A percentile compares a stretch with the other conserved stretches of the same genome.
Evolutionary conservation across 1,140 invertebrate genomes (phyloP).

Genomic region (Melipona quadrifasciata): DNA sequence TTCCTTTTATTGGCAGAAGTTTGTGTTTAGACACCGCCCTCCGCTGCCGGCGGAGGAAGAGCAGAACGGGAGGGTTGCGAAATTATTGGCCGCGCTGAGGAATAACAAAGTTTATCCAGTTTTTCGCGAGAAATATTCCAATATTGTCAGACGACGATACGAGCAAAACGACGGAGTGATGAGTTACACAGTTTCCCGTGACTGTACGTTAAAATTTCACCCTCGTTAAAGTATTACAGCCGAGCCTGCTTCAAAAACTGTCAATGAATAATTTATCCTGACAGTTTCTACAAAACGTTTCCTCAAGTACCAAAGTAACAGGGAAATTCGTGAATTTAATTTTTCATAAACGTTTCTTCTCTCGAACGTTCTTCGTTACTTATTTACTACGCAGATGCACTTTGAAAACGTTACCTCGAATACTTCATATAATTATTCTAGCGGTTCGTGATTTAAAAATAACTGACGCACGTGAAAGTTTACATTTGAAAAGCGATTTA

Average conservation of each 20-base stretch:
- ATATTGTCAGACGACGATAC: background rate
- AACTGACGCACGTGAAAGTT: no score
- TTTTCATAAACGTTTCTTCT: background rate
- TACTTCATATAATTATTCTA: background rate
- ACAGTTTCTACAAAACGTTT: background rate
- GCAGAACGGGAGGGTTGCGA: background rate
- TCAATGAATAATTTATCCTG: background rate
- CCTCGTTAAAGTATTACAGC: background rate
- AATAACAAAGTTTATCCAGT: background rate
- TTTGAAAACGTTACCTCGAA: background rate
- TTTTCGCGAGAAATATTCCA: background rate
- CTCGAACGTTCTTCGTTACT: background rate
- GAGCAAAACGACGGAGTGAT: background rate
- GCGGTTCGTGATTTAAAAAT: no score
- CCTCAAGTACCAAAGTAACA: background rate
- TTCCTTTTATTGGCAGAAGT: slow-evolving; percentile 4
- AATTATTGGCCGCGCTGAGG: background rate
- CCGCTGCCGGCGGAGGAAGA: no score
- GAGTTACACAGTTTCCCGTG: background rate
- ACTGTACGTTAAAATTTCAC: background rate
- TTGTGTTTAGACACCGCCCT: background rate
- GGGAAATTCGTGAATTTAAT: background rate
- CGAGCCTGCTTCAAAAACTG: background rate
- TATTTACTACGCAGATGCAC: background rate
- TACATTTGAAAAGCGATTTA: no score